Evolutionary conservation across 2,888 invertebrate species (phyloP).

Genomic region (Pristionchus fissidentatus): DNA sequence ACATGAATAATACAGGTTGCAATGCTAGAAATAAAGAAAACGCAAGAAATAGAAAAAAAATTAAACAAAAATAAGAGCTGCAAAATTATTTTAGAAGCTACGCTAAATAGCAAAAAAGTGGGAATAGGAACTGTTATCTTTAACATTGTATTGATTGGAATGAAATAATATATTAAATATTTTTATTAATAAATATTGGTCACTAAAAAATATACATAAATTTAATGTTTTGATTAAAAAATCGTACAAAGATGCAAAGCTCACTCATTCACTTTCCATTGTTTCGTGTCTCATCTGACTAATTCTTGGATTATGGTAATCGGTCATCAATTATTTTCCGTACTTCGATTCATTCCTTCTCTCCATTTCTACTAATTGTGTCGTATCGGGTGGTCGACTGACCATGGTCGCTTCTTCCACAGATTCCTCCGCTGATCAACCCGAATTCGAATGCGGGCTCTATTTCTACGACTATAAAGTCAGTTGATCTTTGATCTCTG

Average conservation of each 20-base stretch:
- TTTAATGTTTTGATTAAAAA: no score
- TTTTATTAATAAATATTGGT: neutral
- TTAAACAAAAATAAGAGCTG: neutral
- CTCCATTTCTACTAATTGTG: neutral
- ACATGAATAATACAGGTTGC: no score
- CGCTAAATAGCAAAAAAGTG: no score
- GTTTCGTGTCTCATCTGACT: no score
- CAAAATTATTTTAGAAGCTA: no score
- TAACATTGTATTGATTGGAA: no score
- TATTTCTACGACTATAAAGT: constrained; percentile 35
- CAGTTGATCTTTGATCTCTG: neutral
- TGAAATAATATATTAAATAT: no score
- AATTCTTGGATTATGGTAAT: constrained; percentile 23
- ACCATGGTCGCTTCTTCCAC: constrained; percentile 18
- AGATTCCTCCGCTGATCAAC: constrained; percentile 26
- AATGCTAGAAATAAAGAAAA: no score
- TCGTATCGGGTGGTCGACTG: neutral
- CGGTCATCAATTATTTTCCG: neutral
- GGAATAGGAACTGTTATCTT: no score
- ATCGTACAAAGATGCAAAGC: no score
- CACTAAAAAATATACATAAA: neutral
- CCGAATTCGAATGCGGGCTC: constrained; percentile 32
- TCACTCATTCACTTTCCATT: no score
- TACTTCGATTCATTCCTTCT: neutral
- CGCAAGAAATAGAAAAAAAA: neutral